Conservation (phyloP, 2,113 vertebrate genomes). For the Odocoileus virginianus region DNA sequence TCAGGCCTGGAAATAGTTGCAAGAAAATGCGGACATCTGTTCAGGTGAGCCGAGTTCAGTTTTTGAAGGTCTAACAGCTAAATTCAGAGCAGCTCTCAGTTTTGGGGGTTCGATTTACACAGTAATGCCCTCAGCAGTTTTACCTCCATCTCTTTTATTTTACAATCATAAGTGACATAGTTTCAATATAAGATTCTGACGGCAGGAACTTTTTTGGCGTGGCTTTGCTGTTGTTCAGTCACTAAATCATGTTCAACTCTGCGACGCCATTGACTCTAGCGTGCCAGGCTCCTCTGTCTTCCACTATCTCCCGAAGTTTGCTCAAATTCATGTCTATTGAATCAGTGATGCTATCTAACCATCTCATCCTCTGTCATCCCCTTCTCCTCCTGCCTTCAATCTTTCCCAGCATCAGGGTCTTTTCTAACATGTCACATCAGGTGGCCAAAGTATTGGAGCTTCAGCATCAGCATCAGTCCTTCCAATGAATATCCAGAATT, state of each 20-base stretch:
- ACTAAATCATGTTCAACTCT: neutral
- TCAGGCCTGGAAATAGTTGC: neutral
- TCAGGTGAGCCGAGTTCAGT: neutral
- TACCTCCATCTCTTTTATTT: neutral
- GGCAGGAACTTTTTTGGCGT: neutral
- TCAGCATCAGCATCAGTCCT: neutral
- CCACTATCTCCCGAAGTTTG: neutral
- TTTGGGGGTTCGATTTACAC: neutral
- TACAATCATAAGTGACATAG: neutral
- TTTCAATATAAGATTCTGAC: neutral
- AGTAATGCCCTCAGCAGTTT: neutral
- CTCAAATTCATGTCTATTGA: neutral
- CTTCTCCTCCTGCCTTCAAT: neutral
- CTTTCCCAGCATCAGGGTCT: neutral
- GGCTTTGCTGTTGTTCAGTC: neutral
- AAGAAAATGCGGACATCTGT: neutral
- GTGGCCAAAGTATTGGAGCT: neutral
- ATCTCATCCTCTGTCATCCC: neutral
- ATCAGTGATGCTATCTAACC: neutral
- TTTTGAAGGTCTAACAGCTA: neutral
- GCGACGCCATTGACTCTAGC: neutral
- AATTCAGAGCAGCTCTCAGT: neutral
- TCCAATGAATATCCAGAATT: neutral
- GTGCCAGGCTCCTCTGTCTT: neutral
- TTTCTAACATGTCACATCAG: neutral